phyloP scores from a whole-genome alignment of 2,113 vertebrate genomes.

The Centropus bengalensis region DNA sequence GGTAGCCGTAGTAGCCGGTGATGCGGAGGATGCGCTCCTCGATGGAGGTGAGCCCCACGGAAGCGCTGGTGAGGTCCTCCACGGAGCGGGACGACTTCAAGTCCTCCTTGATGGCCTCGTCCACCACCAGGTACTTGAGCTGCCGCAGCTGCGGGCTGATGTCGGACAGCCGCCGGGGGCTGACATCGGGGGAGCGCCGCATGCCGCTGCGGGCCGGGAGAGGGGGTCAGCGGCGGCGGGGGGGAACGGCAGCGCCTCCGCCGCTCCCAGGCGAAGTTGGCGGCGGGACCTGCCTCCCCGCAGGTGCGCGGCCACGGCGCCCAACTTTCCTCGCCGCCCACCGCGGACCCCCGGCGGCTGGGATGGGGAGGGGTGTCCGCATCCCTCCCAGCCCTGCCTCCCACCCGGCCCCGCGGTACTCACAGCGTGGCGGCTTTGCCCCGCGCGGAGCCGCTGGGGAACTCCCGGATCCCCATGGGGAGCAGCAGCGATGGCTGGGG shows the following conservation, averaged over 20 bases:
- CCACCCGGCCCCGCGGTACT: constrained; percentile 38
- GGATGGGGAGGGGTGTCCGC: not conserved
- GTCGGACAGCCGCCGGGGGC: constrained; percentile 94
- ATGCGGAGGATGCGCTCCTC: constrained; percentile 92
- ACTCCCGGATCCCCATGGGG: constrained; percentile 80
- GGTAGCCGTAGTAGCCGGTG: constrained; percentile 95
- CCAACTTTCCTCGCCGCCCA: not conserved
- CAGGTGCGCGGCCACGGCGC: not conserved
- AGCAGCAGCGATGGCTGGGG: constrained; percentile 38
- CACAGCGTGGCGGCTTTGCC: constrained; percentile 70
- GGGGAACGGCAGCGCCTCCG: not conserved
- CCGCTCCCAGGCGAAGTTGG: not conserved
- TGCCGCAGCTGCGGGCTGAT: constrained; percentile 96
- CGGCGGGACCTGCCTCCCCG: not conserved
- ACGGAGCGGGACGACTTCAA: constrained; percentile 93
- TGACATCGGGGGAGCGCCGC: constrained; percentile 91
- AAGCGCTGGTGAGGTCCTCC: constrained; percentile 91
- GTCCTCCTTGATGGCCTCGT: constrained; percentile 94
- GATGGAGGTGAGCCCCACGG: constrained; percentile 83
- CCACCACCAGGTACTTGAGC: constrained; percentile 93
- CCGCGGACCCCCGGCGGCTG: too few species aligned
- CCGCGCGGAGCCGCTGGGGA: constrained; percentile 72
- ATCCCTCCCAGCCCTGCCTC: not conserved
- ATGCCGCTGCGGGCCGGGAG: constrained; percentile 82
- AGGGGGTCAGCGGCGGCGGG: not conserved